Base-by-base conservation (phyloP, 2,888 invertebrate species). In the Lydus trimaculatus region DNA sequence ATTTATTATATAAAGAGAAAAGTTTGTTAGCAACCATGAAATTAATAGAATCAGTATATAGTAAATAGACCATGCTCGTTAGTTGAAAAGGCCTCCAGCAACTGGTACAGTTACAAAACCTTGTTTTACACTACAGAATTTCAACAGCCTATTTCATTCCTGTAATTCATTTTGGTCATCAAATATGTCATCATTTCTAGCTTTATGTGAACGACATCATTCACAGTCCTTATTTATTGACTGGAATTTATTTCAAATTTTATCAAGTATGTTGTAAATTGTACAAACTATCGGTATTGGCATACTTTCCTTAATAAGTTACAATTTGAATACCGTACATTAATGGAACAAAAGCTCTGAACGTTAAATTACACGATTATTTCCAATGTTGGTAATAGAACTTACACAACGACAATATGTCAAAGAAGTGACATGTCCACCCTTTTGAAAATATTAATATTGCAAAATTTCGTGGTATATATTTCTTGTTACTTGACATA, bases 51-150 rank as follows among this genome's bases (percentile, higher is more conserved):
- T 36, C 66, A 65, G 65, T 73, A 74, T 73, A 28, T 66, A 71
- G 69, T 61, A 69, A 72, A 74, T 70, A 65, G 69, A 70, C 65
- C 68, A 66, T 69, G 48, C 73, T 74, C 72, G 73, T 74, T 74
- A 74, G 70, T 65, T 59, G 69, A 17, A 72, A 72, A 65, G 64
- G 69, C 61, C 66, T 71, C 70, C 65, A 72, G 67, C 68, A 65
- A 61, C 65, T 61, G 64, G 59, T 62, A 63, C 48, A 67, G 58
- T 71, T 70, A 59, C 61, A 61, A n/a, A 64, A 69, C 67, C 71
- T 71, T 71, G 71, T 71, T 28, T 3, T 28, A 3, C 72, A 72
- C 69, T 64, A 73, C 69, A 33, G 72, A 67, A 65, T 68, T 73
- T 67, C 71, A 69, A 64, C 70, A 11, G 66, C 65, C 64, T 69